A percentile compares a stretch with the other conserved stretches of the same genome.
These are phyloP conservation scores for Drosophila azteca DNA, from an alignment of 1,140 invertebrate genomes.

Conservation along the genomic window DNA sequence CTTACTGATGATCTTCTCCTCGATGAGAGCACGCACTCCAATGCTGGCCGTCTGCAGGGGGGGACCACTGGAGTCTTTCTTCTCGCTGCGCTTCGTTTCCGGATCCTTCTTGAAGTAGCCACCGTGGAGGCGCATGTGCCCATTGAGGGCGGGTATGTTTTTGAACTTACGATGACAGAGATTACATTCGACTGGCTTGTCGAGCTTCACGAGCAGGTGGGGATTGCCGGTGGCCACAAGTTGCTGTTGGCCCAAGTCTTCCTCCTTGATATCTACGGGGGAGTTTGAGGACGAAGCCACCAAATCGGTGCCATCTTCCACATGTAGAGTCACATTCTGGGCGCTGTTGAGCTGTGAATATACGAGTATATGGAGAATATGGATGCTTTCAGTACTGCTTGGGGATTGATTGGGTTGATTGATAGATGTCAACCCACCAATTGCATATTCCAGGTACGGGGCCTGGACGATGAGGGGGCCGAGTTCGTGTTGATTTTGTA, in stretches of 20 bases:
- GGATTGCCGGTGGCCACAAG: constrained; percentile 81
- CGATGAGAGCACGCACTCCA: constrained; percentile 93
- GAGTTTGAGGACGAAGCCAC: constrained; percentile 41
- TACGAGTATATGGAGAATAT: too few relatives aligned
- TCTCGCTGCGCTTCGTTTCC: constrained; percentile 93
- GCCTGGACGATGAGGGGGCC: constrained; percentile 54
- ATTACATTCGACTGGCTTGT: constrained; percentile 96
- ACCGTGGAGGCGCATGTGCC: constrained; percentile 98
- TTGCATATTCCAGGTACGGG: constrained; percentile 84
- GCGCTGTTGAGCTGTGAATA: constrained; percentile 65
- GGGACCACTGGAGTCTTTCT: constrained; percentile 91
- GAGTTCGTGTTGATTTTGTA: constrained; percentile 75
- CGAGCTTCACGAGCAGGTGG: constrained; percentile 84
- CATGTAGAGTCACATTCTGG: constrained; percentile 76
- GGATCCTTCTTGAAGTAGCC: constrained; percentile 98
- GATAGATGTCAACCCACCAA: constrained; percentile 57
- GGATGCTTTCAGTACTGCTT: constrained; percentile 1
- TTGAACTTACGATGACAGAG: constrained; percentile 97
- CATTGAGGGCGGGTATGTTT: constrained; percentile 98
- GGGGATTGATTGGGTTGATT: background rate
- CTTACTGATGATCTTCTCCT: constrained; percentile 96
- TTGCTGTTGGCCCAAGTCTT: constrained; percentile 74
- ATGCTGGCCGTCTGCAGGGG: constrained; percentile 94
- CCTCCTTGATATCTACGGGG: constrained; percentile 75
- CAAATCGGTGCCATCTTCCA: constrained; percentile 76